Base-by-base conservation (phyloP, 2,113 vertebrate genomes). In the Furnarius figulus region DNA sequence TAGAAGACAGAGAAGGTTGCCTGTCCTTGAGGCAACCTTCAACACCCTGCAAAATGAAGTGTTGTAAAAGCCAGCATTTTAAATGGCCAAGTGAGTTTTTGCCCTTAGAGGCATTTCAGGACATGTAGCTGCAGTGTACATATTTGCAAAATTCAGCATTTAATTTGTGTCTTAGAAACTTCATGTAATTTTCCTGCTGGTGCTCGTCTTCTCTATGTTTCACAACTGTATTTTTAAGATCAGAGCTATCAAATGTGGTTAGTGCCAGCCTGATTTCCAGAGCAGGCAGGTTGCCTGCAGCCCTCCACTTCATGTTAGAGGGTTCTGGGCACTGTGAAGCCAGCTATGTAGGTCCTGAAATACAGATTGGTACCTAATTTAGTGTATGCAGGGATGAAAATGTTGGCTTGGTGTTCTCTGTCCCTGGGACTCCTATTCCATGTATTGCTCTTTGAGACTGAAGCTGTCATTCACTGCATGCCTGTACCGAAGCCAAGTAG, bases 361-460 rank as follows among this genome's bases (percentile, higher is more conserved):
- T 77, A 75, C 30, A 55, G 61, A 85, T 44, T 92, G 70, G 49
- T 84, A 74, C 67, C 75, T 88, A 74, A 80, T 88, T 90, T 80
- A 93, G 61, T 59, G 59, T 91, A 84, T 90, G 79, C 44, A 56
- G 65, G 52, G 39, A 35, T 86, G 90, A 90, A 96, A 91, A 74
- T 52, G 46, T 50, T 2, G 0, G 27, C 19, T 80, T 63, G 70
- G 46, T 86, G 8, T 80, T 86, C 10, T 50, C 21, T 59, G n/a
- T 93, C 46, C 42, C 37, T 72, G 39, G 53, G 42, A 73, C 62
- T 94, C 21, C 20, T 78, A 9, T 82, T 87, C 21, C 1, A 0
- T 46, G 44, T 47, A n/a, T 71, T 74, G 65, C 37, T 87, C 67
- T 88, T 90, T 62, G 66, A 85, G 81, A 63, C 23, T 39, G 55